Percentiles rank a stretch among this genome's conserved stretches.
Evolutionary conservation across 1,140 invertebrate species (phyloP).

Genomic region (Drosophila bipectinata): DNA sequence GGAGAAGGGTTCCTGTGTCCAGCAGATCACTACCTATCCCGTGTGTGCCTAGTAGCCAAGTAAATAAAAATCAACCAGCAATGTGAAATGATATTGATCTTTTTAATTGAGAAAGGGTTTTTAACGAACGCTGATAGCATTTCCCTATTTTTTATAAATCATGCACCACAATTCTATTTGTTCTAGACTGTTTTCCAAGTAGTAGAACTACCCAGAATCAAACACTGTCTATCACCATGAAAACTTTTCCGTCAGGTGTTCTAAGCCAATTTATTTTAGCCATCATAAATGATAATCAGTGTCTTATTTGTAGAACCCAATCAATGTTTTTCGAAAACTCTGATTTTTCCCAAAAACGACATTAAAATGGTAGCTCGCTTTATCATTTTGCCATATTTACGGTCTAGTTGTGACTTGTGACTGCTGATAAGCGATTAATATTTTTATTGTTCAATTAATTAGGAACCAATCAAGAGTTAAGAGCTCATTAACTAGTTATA

Average conservation of each 20-base stretch:
- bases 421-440: conserved; percentile 19
- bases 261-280: background rate
- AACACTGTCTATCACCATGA: conserved; percentile 2
- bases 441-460: conserved; percentile 49
- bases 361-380: background rate
- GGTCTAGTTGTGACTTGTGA: conserved; percentile 33
- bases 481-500: conserved; percentile 15
- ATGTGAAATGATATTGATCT: background rate
- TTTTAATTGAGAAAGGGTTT: background rate
- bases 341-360: conserved; percentile 26
- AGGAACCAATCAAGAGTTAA: conserved; percentile 10
- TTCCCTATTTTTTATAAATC: too few species aligned
- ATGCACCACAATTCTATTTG: too few species aligned
- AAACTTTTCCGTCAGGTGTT: conserved; percentile 23
- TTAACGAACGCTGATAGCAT: too few species aligned
- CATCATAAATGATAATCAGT: conserved; percentile 29
- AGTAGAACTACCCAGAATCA: background rate
- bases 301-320: conserved; percentile 2
- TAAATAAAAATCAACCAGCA: background rate
- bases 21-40: conserved; percentile 18
- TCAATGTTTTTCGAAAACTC: conserved; percentile 11
- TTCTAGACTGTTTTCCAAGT: background rate
- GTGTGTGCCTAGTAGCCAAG: conserved; percentile 14
- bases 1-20: conserved; percentile 33
- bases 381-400: conserved; percentile 44